Base-by-base conservation (phyloP, 1,140 invertebrate genomes). In the Apis cerana region DNA sequence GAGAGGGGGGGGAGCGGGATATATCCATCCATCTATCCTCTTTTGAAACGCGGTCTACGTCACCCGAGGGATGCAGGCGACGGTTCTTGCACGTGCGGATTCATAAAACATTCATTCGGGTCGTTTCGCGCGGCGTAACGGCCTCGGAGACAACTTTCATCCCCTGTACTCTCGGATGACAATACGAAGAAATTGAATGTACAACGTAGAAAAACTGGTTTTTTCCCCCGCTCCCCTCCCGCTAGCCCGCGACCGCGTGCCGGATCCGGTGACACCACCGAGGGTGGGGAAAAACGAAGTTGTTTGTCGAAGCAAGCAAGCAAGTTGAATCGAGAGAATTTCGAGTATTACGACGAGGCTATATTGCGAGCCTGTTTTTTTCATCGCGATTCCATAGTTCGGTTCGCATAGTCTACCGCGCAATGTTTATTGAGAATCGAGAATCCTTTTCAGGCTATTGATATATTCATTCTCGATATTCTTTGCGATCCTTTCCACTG, bases 61-160 rank as follows among this genome's bases (percentile, higher is more conserved):
- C 27, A 58, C 76, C 67, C 82, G 13, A 33, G 76, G 76, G 78
- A 48, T 50, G 33, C 43, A 52, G 61, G 27, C 54, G 59, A 23
- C 52, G 58, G 67, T 83, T 61, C 70, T 70, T 59, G 82, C 70
- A 70, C 78, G 58, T 68, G 82, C 64, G 68, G 76, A 75, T 89
- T 88, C 88, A 84, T 85, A 88, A 88, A 89, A 85, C 80, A 85
- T 89, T 89, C 85, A 86, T 84, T 83, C 86, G 86, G 81, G 77
- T 67, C 78, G 77, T 88, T 89, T 85, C 84, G 75, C 81, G 72
- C 83, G 85, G 33, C 79, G 84, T 81, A 89, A 83, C 82, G 80
- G 71, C 58, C 43, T 58, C 56, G 17, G 19, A 33, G 33, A 21
- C 48, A 84, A 74, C 50, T 83, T 69, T 56, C 68, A 61, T 23